phyloP scores from a whole-genome alignment of 1,140 invertebrate genomes.

The Pseudomyrmex concolor region DNA sequence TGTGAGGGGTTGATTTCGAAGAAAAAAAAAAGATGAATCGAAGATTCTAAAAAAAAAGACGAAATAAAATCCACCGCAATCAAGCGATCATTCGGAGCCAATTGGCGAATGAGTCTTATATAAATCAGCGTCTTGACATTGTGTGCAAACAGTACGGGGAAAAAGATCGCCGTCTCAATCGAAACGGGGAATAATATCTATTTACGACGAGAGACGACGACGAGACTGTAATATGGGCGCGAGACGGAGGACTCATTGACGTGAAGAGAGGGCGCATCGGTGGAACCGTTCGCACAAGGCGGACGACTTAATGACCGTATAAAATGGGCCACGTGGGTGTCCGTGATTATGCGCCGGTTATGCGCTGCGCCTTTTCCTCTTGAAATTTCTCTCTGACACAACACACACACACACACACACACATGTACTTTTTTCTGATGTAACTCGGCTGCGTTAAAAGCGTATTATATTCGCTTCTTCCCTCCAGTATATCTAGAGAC shows the following conservation, averaged over 20 bases:
- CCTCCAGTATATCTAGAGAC: background rate
- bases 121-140: too few relatives aligned
- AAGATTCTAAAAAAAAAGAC: too few relatives aligned
- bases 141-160: too few relatives aligned
- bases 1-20: too few relatives aligned
- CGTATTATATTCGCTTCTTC: background rate
- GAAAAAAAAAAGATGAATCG: too few relatives aligned
- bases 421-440: background rate
- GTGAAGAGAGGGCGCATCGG: conserved; percentile 13
- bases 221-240: background rate
- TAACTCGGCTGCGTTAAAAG: background rate
- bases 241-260: conserved; percentile 60
- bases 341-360: background rate
- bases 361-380: conserved; percentile 40
- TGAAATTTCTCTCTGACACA: conserved; percentile 46
- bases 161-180: background rate
- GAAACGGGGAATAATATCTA: background rate
- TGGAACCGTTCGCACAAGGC: conserved; percentile 59
- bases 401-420: background rate
- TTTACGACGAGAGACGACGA: conserved; percentile 20
- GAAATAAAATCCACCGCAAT: too few relatives aligned
- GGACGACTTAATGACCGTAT: conserved; percentile 57
- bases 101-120: too few relatives aligned
- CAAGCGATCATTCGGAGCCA: too few relatives aligned
- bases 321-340: conserved; percentile 71